Evolutionary conservation across 2,797 vertebrate genomes (phyloP).

Genomic region (Harpagifer antarcticus): DNA sequence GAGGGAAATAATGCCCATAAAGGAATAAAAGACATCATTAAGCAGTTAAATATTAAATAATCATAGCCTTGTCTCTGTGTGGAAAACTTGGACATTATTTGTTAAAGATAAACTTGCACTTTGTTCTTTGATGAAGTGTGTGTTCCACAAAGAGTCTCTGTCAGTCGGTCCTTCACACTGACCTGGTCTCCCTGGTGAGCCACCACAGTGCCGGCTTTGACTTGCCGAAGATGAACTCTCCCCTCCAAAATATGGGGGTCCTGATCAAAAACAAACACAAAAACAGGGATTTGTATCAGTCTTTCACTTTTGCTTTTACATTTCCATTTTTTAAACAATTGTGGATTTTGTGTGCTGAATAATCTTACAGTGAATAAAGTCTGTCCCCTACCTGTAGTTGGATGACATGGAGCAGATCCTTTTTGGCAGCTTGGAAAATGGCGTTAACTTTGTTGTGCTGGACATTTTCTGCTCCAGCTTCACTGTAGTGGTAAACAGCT

Average conservation of each 20-base stretch:
- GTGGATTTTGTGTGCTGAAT: neutral
- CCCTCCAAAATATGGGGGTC: conserved; percentile 88
- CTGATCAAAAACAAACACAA: conserved; percentile 66
- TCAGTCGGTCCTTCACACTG: conserved; percentile 49
- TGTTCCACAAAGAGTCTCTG: neutral
- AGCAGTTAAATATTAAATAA: neutral
- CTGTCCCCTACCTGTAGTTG: conserved; percentile 85
- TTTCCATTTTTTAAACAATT: neutral
- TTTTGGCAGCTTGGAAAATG: conserved; percentile 92
- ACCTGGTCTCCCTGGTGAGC: conserved; percentile 96
- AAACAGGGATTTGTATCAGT: neutral
- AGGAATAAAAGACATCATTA: neutral
- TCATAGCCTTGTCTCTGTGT: neutral
- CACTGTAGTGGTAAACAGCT: conserved; percentile 86
- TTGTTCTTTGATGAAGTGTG: neutral
- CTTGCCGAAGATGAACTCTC: conserved; percentile 90
- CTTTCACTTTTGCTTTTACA: neutral
- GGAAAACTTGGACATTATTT: neutral
- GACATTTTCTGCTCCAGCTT: conserved; percentile 67
- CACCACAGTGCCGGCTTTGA: conserved; percentile 90
- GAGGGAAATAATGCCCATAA: neutral
- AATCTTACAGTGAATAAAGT: neutral
- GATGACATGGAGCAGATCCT: conserved; percentile 91
- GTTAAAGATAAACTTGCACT: neutral
- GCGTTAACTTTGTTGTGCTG: conserved; percentile 85